Percentiles rank a stretch among this genome's conserved stretches.
These are phyloP conservation scores for Rhagoletis zephyria DNA, from an alignment of 1,140 invertebrate species.

Conservation along the genomic window DNA sequence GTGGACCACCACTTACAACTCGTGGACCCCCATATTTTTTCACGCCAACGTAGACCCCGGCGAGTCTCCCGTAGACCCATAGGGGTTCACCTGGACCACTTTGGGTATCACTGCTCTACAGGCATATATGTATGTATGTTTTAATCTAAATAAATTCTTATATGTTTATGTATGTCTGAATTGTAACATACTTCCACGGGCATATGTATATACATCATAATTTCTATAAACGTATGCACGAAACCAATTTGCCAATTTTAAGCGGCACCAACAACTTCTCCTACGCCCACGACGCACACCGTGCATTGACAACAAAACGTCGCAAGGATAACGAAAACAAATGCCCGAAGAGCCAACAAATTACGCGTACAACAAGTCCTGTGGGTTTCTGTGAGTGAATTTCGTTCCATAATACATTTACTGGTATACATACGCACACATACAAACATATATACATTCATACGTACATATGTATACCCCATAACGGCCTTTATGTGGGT, in stretches of 20 bases:
- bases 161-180: not conserved
- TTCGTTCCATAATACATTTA: not conserved
- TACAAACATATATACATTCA: not conserved
- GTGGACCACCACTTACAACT: too few species aligned
- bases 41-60: too few species aligned
- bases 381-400: conserved; percentile 3
- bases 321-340: conserved; percentile 54
- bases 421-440: not conserved
- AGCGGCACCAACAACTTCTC: conserved; percentile 18
- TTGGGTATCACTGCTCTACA: too few species aligned
- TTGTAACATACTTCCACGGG: not conserved
- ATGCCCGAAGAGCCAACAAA: conserved; percentile 56
- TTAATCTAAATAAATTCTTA: too few species aligned
- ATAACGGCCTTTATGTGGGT: not conserved
- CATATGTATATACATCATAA: not conserved
- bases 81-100: too few species aligned
- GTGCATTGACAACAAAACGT: not conserved
- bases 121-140: too few species aligned
- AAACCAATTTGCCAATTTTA: conserved; percentile 48
- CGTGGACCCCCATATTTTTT: too few species aligned
- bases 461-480: not conserved
- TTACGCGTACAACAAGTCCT: conserved; percentile 52
- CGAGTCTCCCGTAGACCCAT: too few species aligned
- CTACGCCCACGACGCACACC: conserved; percentile 45
- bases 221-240: not conserved